Base-by-base conservation (phyloP, 2,797 vertebrate species). In the Sebastes miniatus region DNA sequence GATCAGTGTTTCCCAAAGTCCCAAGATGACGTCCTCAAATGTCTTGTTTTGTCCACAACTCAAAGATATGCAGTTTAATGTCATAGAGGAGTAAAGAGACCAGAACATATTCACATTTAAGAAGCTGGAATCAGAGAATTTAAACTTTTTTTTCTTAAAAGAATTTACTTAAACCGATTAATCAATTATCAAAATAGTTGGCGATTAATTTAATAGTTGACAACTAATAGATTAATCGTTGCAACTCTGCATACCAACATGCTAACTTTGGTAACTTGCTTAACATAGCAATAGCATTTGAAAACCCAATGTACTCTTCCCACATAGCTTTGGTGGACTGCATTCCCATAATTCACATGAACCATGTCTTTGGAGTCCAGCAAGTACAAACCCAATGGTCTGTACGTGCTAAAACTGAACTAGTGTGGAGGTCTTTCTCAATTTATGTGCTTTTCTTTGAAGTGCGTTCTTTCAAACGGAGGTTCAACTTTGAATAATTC, bases 391-490 rank as follows among this genome's bases (percentile, higher is more conserved):
- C 34, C 54, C 69, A 75, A 24, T 69, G n/a, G 16, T 59, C 52
- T 62, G 68, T 80, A 56, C 36, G 18, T 78, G 69, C 79, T 82
- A 32, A 75, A 72, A 63, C 68, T 69, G 43, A 81, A 58, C 39
- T 24, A 39, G 32, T 39, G 31, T 52, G 4, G 27, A 76, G 24
- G 10, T 52, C 59, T 57, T 64, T 16, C 52, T 85, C 24, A 85
- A 87, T 83, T 82, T 71, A 83, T 90, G 68, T 50, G 57, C 57
- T 68, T 72, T 74, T 77, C 79, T 91, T 91, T 92, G 77, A 92
- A 78, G 86, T 34, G 12, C 32, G 20, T 36, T 52, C 77, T 76
- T 84, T 86, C 69, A 80, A 82, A 83, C 36, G 11, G 24, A 76
- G 25, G 25, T 79, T 78, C 57, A 61, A 32, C 72, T 52, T 79